Evolutionary conservation across 2,797 vertebrate species (phyloP).

Genomic region (Pipistrellus pipistrellus): DNA sequence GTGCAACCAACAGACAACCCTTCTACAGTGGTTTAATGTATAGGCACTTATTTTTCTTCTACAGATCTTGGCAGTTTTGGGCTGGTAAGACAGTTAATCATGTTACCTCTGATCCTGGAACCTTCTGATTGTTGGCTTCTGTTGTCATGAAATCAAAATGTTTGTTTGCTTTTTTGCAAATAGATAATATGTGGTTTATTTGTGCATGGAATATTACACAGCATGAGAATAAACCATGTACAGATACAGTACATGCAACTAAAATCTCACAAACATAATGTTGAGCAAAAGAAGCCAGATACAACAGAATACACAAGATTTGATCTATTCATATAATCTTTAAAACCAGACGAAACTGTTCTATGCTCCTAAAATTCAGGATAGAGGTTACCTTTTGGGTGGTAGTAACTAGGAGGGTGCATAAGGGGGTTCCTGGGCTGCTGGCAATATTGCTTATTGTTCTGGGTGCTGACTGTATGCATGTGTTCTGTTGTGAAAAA

Average conservation of each 20-base stretch:
- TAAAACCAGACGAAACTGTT: background rate
- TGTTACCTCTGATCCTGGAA: background rate
- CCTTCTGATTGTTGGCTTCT: background rate
- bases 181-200: background rate
- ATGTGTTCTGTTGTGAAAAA: background rate
- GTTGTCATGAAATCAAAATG: background rate
- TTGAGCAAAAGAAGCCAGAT: background rate
- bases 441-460: background rate
- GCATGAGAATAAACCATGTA: background rate
- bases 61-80: background rate
- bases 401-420: background rate
- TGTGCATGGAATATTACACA: background rate
- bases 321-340: background rate
- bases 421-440: too few relatives aligned
- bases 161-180: background rate
- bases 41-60: background rate
- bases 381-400: background rate
- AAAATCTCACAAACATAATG: background rate
- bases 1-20: background rate
- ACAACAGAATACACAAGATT: background rate
- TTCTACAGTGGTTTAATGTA: background rate
- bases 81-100: background rate
- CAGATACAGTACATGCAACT: background rate
- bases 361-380: background rate
- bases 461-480: background rate